Conservation (phyloP, 2,888 invertebrate species). For the Epinotia bilunana region DNA sequence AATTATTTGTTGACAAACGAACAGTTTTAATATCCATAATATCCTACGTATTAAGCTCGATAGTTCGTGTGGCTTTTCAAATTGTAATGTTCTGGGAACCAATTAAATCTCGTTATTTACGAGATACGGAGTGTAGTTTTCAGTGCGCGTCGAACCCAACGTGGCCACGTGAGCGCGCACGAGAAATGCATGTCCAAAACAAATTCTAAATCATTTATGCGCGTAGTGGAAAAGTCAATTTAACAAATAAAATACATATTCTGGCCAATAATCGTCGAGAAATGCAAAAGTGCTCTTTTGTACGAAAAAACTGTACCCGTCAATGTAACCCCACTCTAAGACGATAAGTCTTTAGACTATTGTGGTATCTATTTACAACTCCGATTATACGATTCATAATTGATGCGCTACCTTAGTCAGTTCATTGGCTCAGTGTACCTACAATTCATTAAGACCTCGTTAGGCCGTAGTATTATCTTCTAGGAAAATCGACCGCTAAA, state of each 20-base stretch:
- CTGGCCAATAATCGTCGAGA: neutral
- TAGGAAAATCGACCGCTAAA: slow-evolving; percentile 31
- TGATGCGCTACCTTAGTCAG: slow-evolving; percentile 11
- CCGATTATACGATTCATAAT: slow-evolving; percentile 9
- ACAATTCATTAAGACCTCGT: slow-evolving; percentile 24
- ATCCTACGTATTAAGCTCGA: neutral
- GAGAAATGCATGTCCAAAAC: neutral
- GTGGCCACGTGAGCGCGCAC: neutral
- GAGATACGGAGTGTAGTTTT: neutral
- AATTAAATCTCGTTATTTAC: neutral
- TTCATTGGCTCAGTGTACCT: slow-evolving; percentile 24
- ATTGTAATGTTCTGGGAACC: no score
- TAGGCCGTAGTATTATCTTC: slow-evolving; percentile 26
- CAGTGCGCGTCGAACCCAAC: neutral
- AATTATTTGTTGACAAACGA: neutral
- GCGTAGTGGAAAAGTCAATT: neutral
- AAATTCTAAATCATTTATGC: neutral
- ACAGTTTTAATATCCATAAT: no score
- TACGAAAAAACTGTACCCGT: neutral
- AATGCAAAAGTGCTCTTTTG: neutral
- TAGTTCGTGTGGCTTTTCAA: neutral
- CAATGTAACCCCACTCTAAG: neutral
- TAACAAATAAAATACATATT: neutral
- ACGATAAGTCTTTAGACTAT: neutral
- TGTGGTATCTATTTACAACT: neutral